Conservation (phyloP, 2,797 vertebrate genomes). For the Propithecus perrieri region DNA sequence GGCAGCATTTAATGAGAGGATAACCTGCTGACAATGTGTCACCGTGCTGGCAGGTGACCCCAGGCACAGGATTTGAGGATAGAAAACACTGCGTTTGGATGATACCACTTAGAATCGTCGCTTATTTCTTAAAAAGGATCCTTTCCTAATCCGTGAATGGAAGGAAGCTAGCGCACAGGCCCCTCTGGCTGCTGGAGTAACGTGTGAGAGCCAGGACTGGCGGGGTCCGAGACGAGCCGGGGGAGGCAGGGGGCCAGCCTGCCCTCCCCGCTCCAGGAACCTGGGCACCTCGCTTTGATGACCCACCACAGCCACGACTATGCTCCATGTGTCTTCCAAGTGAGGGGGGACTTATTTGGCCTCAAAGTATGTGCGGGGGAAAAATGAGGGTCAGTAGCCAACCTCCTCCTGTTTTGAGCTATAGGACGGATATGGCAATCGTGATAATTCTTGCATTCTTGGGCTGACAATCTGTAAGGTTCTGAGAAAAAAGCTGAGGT, state of each 20-base stretch:
- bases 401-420: background rate
- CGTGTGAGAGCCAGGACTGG: background rate
- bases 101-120: background rate
- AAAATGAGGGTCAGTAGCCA: background rate
- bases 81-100: background rate
- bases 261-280: no score
- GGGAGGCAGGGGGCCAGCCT: background rate
- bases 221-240: background rate
- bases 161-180: background rate
- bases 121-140: background rate
- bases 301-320: background rate
- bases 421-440: background rate
- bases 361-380: background rate
- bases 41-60: background rate
- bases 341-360: background rate
- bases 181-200: background rate
- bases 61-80: background rate
- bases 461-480: background rate
- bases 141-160: background rate
- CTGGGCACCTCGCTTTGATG: background rate
- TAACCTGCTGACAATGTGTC: background rate
- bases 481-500: background rate
- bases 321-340: background rate
- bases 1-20: constrained; percentile 77
- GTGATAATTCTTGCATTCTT: background rate